Base-by-base conservation (phyloP, 1,140 invertebrate species). In the Helicorthomorpha holstii region DNA sequence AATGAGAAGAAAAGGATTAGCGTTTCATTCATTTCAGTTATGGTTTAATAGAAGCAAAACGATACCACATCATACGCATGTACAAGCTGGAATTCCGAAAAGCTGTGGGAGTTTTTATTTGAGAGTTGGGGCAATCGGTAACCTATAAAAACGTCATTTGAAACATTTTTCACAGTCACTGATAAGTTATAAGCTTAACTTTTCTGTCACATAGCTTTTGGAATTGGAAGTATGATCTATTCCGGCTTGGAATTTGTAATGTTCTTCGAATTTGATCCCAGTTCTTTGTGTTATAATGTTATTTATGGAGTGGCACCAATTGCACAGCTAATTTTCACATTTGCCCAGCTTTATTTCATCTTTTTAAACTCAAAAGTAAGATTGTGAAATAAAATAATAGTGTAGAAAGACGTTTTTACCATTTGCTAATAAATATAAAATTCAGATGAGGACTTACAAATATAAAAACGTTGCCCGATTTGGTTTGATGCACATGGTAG, bases 271-370 rank as follows among this genome's bases (percentile, higher is more conserved):
- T 66, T 89, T 44, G 83, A 88, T 62, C 70, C 76, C 34, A 80
- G 85, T 59, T 83, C 82, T 14, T 82, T 85, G 57, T 92, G 88
- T 61, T 81, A 87, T 63, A 90, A 87, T 61, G 80, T 90, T 16
- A 73, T 93, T 60, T 71, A 89, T 27, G 86, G 84, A 0, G 64
- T 93, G 3, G 90, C 85, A 0, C 88, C 89, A 0, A 81, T 82
- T 3, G 84, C 84, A 0, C 72, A 88, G 56, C 90, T 92, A 83
- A 79, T 84, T 48, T 91, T 94, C 69, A 92, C 89, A 57, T 89
- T 94, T 63, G 84, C 91, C 58, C 90, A 94, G 68, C 89, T 93
- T 78, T 93, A 92, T 67, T 94, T 93, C 69, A 91, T 95, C 65
- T 94, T 95, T 70, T 74, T 93, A 19, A 92, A 92, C 66, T 86